These are phyloP conservation scores for Romanogobio albipinnatus DNA, from an alignment of 2,113 vertebrate genomes.

Conservation along the genomic window DNA sequence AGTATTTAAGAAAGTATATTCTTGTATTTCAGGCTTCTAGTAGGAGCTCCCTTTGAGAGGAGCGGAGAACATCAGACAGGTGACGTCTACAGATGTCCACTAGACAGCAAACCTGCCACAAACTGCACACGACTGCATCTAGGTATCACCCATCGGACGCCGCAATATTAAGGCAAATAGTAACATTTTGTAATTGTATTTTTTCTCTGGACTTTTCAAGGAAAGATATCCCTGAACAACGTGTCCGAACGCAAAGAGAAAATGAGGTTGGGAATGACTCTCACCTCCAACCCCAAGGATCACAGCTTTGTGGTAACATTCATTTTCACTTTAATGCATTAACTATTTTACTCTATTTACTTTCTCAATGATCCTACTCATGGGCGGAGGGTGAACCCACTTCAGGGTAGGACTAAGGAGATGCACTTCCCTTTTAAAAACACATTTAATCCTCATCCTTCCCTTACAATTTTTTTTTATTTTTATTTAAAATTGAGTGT, in stretches of 20 bases:
- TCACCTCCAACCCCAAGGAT: constrained; percentile 55
- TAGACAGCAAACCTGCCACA: constrained; percentile 67
- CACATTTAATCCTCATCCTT: too few relatives aligned
- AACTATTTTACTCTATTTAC: too few relatives aligned
- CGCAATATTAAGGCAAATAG: too few relatives aligned
- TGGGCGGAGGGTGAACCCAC: too few relatives aligned
- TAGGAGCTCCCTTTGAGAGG: constrained; percentile 89
- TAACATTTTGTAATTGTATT: not conserved
- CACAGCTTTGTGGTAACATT: constrained; percentile 58
- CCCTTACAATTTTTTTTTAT: too few relatives aligned
- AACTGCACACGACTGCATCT: constrained; percentile 91
- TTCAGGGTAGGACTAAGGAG: too few relatives aligned
- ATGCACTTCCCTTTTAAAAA: too few relatives aligned
- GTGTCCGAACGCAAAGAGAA: constrained; percentile 51
- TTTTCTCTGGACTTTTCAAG: constrained; percentile 23
- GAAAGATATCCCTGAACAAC: constrained; percentile 47
- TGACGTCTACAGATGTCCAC: constrained; percentile 88
- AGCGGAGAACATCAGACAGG: constrained; percentile 87
- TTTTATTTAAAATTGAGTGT: too few relatives aligned
- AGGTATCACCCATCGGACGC: constrained; percentile 70
- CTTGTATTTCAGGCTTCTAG: constrained; percentile 82
- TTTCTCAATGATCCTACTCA: not conserved
- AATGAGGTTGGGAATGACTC: constrained; percentile 58
- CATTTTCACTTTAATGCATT: not conserved
- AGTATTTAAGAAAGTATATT: not conserved